Evolutionary conservation across 2,888 invertebrate species (phyloP).

Genomic region (Tanytarsus gracilentus): DNA sequence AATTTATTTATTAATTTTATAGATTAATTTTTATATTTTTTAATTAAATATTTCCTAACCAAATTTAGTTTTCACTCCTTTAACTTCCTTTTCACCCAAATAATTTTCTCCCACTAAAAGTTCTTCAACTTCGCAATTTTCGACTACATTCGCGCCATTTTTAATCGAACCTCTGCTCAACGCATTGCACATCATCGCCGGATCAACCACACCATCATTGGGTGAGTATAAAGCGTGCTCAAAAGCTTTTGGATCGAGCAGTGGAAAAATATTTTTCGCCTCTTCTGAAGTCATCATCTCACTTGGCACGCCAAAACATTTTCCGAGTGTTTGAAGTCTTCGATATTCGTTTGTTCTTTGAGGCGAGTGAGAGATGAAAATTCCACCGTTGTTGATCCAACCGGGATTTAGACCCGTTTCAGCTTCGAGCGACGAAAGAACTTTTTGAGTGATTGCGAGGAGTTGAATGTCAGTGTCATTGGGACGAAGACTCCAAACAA

Average conservation of each 20-base stretch:
- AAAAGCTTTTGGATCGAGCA: conserved; percentile 65
- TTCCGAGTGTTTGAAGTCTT: conserved; percentile 69
- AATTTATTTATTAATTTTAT: background rate
- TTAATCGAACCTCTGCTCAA: conserved; percentile 61
- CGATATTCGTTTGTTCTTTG: conserved; percentile 61
- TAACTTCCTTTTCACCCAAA: conserved; percentile 54
- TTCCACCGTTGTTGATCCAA: conserved; percentile 82
- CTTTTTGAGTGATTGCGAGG: conserved; percentile 57
- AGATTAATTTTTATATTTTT: background rate
- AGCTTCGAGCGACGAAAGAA: conserved; percentile 59
- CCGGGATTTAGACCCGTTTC: conserved; percentile 77
- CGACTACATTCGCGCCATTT: conserved; percentile 63
- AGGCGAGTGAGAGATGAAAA: conserved; percentile 71
- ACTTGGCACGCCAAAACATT: conserved; percentile 67
- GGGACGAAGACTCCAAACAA: conserved; percentile 76
- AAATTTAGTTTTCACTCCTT: conserved; percentile 64
- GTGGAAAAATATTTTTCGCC: conserved; percentile 65
- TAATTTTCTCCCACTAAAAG: conserved; percentile 57
- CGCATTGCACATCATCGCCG: conserved; percentile 68
- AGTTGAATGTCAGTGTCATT: conserved; percentile 78
- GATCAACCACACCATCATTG: conserved; percentile 76
- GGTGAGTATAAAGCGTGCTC: conserved; percentile 70
- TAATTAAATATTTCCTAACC: conserved; percentile 43
- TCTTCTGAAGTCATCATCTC: conserved; percentile 61
- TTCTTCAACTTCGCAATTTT: conserved; percentile 64